phyloP scores from a whole-genome alignment of 2,888 invertebrate genomes.

The Osedax frankpressi region DNA sequence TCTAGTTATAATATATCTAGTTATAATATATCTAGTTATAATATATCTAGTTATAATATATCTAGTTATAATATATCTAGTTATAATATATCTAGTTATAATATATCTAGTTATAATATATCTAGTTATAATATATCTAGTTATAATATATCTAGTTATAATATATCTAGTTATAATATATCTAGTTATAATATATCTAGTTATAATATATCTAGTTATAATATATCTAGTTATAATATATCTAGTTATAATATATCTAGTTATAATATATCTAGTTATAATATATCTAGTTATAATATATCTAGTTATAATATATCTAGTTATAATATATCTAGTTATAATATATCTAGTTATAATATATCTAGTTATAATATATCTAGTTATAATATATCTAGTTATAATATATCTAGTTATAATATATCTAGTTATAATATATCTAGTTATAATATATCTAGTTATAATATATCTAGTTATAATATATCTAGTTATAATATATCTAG shows the following conservation, averaged over 20 bases:
- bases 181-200: neutral
- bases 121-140: neutral
- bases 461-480: neutral
- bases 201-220: neutral
- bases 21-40: neutral
- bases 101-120: neutral
- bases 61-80: neutral
- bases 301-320: neutral
- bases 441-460: neutral
- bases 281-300: neutral
- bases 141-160: neutral
- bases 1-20: neutral
- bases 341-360: neutral
- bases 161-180: neutral
- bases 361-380: neutral
- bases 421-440: neutral
- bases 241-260: neutral
- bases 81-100: neutral
- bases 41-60: neutral
- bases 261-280: neutral
- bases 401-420: neutral
- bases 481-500: neutral
- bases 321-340: neutral
- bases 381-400: neutral
- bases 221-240: neutral